Percentiles rank a stretch among this genome's conserved stretches.
These are phyloP conservation scores for Romanomermis culicivorax DNA, from an alignment of 2,888 invertebrate genomes.

Conservation along the genomic window DNA sequence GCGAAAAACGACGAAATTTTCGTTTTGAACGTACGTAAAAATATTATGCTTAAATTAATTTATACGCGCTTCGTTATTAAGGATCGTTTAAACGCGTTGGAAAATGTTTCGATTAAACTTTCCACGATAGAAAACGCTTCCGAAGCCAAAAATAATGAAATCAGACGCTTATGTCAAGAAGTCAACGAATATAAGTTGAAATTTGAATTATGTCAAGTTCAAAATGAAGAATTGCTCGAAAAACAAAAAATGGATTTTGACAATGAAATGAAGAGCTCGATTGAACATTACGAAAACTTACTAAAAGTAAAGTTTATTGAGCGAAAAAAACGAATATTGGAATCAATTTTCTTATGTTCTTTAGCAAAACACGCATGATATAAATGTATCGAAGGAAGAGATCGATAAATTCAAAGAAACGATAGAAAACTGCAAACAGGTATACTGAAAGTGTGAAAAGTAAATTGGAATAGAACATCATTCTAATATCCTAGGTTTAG, in stretches of 20 bases:
- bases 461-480: too few species aligned
- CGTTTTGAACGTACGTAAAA: background rate
- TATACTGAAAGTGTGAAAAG: too few species aligned
- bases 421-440: too few species aligned
- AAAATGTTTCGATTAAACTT: background rate
- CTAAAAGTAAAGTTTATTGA: too few species aligned
- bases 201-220: background rate
- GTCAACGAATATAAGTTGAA: background rate
- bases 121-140: background rate
- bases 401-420: too few species aligned
- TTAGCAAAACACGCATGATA: too few species aligned
- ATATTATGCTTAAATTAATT: background rate
- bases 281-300: background rate
- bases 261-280: background rate
- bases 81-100: too few species aligned
- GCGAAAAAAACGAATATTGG: too few species aligned
- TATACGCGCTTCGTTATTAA: background rate
- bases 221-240: background rate
- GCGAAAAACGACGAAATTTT: slow-evolving; percentile 6
- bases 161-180: background rate
- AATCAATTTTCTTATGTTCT: too few species aligned
- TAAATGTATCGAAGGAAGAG: too few species aligned
- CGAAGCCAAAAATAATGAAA: background rate
- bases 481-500: too few species aligned
- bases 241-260: background rate